Evolutionary conservation across 1,140 invertebrate species (phyloP), one percentile per base, ranked within the genome.

Genomic region (Atta cephalotes): DNA sequence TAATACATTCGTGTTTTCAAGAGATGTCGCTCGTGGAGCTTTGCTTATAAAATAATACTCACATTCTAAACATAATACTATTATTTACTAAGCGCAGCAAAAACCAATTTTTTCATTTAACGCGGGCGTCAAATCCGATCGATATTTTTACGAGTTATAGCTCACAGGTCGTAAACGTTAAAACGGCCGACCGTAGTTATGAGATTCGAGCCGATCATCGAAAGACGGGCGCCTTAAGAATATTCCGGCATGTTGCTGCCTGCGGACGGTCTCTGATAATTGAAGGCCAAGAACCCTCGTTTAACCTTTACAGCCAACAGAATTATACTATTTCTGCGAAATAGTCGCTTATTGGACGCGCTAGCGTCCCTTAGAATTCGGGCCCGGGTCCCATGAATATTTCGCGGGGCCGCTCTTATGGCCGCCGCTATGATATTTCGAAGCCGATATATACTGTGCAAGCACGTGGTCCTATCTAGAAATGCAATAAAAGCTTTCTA

Each of bases 241-340:
- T 84, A 86, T 74, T 89, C 56, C 49, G 56, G 66, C 39, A 35
- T 49, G 63, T 86, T 82, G 49, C 49, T 68, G 56, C 62, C 79
- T 65, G 58, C 58, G 60, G 86, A 68, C 71, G 68, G 82, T 87
- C 63, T 70, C 77, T 66, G 88, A 84, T 91, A 88, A 90, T 63
- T 78, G 81, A 91, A 92, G 77, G 25, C 62, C 66, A 58, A 81
- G 84, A 85, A 76, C 89, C 85, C 85, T 91, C 86, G 66, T 80
- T 92, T 89, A 87, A 89, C 86, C 86, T 91, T 88, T 87, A 86
- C 86, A 87, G 74, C 53, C 39, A 77, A 6, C 72, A 16, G 68
- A 85, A 89, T 84, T 87, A 85, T 80, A 85, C 76, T 85, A 80
- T 58, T 90, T 92, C 81, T 76, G 84, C 79, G 89, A 81, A 86